Percentiles rank a stretch among this genome's conserved stretches.
These are phyloP conservation scores for Coenonympha arcania DNA, from an alignment of 2,888 invertebrate species.

Conservation along the genomic window DNA sequence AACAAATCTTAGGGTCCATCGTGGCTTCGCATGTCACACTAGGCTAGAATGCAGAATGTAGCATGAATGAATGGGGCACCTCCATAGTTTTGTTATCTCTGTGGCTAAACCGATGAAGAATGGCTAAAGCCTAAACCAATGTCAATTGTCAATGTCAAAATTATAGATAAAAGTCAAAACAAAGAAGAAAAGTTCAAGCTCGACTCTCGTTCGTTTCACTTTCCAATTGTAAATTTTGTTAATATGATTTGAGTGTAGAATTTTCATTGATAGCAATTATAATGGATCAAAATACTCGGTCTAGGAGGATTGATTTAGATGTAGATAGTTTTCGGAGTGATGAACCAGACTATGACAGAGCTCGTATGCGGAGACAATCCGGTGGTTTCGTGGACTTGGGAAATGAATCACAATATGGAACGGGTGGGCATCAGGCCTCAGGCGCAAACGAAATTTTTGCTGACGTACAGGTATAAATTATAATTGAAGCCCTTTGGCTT, in stretches of 20 bases:
- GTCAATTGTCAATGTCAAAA: too few relatives aligned
- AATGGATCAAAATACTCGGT: constrained; percentile 59
- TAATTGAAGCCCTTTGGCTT: not conserved
- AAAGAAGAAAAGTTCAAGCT: too few relatives aligned
- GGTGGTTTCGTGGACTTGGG: constrained; percentile 84
- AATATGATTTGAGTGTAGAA: constrained; percentile 23
- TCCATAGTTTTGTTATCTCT: too few relatives aligned
- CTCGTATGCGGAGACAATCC: constrained; percentile 77
- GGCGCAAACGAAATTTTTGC: constrained; percentile 93
- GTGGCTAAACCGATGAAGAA: too few relatives aligned
- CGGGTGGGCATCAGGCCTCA: constrained; percentile 87
- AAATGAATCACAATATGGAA: constrained; percentile 82
- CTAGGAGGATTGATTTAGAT: constrained; percentile 56
- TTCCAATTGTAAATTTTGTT: not conserved
- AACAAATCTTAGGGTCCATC: too few relatives aligned
- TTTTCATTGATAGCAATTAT: constrained; percentile 20
- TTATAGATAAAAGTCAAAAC: too few relatives aligned
- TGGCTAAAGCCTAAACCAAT: too few relatives aligned
- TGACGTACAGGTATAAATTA: constrained; percentile 82
- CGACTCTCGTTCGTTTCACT: too few relatives aligned
- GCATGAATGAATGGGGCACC: too few relatives aligned
- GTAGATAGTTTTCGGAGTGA: constrained; percentile 64
- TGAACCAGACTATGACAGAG: constrained; percentile 62
- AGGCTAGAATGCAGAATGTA: too few relatives aligned
- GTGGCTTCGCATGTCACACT: too few relatives aligned